A percentile compares a stretch with the other conserved stretches of the same genome.
Conservation (phyloP, 2,113 vertebrate species). For the Ctenomys sociabilis region DNA sequence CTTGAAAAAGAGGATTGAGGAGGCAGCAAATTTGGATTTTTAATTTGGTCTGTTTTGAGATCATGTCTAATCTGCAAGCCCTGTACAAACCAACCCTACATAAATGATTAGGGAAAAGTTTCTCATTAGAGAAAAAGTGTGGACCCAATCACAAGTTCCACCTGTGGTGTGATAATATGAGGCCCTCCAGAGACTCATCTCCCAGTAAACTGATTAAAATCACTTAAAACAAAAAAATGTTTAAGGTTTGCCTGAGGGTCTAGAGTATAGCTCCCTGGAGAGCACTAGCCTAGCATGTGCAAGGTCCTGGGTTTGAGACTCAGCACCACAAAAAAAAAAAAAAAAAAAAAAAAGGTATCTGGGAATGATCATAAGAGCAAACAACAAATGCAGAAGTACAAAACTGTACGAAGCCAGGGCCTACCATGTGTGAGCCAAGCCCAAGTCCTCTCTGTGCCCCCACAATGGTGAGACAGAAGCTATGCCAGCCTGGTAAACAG, state of each 20-base stretch:
- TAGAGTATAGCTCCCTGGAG: not conserved
- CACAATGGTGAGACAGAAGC: not conserved
- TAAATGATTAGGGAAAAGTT: slow-evolving; percentile 34
- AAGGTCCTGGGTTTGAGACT: not conserved
- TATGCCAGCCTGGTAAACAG: not conserved
- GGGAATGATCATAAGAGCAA: not conserved
- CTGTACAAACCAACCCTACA: slow-evolving; percentile 5
- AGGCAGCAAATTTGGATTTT: slow-evolving; percentile 20
- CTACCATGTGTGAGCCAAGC: not conserved
- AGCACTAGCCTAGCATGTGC: not conserved
- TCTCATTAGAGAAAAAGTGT: slow-evolving; percentile 18
- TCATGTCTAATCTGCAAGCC: slow-evolving; percentile 16
- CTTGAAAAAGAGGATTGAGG: not conserved
- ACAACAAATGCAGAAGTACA: not conserved
- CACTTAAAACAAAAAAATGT: not conserved
- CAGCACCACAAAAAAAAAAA: not conserved
- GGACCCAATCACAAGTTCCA: not conserved
- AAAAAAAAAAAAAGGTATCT: not conserved
- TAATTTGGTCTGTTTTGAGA: slow-evolving; percentile 55
- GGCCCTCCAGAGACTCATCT: not conserved
- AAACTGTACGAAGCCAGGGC: slow-evolving; percentile 1
- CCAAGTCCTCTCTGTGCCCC: not conserved
- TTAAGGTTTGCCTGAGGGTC: not conserved
- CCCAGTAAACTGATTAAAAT: not conserved
- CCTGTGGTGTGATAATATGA: not conserved